Evolutionary conservation across 2,113 vertebrate genomes (phyloP), one percentile per base, ranked within the genome.

Genomic region (Perca fluviatilis): DNA sequence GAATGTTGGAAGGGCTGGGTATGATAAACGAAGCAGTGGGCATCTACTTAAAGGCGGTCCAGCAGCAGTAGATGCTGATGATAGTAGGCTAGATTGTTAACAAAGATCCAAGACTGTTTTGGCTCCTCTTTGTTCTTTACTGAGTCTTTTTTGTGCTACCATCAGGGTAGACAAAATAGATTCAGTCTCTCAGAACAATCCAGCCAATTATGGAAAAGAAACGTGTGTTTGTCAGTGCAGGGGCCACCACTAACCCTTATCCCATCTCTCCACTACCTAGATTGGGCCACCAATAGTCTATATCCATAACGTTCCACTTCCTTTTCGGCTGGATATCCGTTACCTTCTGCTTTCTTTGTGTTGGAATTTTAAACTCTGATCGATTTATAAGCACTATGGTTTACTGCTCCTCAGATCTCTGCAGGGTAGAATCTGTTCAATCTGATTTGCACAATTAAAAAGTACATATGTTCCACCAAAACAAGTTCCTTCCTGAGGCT

Each of bases 111-210:
- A 49, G 62, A 79, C 58, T 84, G 80, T 74, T 87, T 19, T 80
- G 83, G 50, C 80, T 92, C 74, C 81, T 72, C 80, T 91, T 91
- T 94, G 91, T 91, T 93, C 89, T 72, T 82, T 19, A 7, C 50
- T 79, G 84, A 91, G 46, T 63, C n/a, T 3, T 89, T 85, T 84
- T 82, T 85, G 86, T 78, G 79, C 54, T 12, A 8, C 72, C 49
- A 88, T 90, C 89, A 71, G 83, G 90, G 90, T 79, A 94, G 93
- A 93, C 92, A 80, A 91, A 95, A 94, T 89, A 95, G 61, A 77
- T 33, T 40, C 36, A 9, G 79, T 62, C 80, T 79, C 53, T 73
- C 62, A 62, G 51, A 88, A 74, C 65, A 82, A 77, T 81, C 25
- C 2, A 33, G 61, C n/a, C 65, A 82, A 74, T 80, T 79, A 66